Base-by-base conservation (phyloP, 2,888 invertebrate genomes). In the Euphydryas editha region DNA sequence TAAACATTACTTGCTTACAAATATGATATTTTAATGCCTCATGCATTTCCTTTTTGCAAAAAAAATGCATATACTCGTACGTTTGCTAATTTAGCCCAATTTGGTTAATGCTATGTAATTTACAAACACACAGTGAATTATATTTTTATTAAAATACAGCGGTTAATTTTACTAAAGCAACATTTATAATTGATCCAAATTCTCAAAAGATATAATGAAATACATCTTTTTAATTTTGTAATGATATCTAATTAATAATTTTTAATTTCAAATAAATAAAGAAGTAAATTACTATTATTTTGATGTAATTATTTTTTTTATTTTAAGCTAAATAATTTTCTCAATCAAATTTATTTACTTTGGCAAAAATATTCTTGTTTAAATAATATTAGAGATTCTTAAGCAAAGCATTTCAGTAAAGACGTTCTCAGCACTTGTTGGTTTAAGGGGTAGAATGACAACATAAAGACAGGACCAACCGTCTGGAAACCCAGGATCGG, bases 21-120 rank as follows among this genome's bases (percentile, higher is more conserved):
- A n/a, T n/a, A 15, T 8, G 7, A 1, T 6, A 21, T 42, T 63
- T n/a, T n/a, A n/a, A n/a, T n/a, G n/a, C 78, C 77, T 71, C 74
- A 67, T 63, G 80, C 75, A 55, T 75, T 78, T 78, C 78, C 76
- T 78, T 78, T 78, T 78, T 77, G 62, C 68, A 76, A 80, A 80
- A 81, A 82, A 81, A 83, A n/a, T 54, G 30, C 13, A 21, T 21
- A 13, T 36, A 7, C 17, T 54, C 21, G 36, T 78, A 78, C 78
- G 76, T 75, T 79, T 75, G 79, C 83, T 86, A 87, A 86, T 87
- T 86, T 84, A 79, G 62, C 73, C 79, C 78, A 87, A 88, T 88
- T 86, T 83, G 81, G 82, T 84, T 87, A 86, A 86, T 86, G 82
- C 78, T 73, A 77, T 70, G 75, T 83, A 84, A 85, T 86, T 86